Base-by-base conservation (phyloP, 2,113 vertebrate genomes). In the Sula dactylatra region DNA sequence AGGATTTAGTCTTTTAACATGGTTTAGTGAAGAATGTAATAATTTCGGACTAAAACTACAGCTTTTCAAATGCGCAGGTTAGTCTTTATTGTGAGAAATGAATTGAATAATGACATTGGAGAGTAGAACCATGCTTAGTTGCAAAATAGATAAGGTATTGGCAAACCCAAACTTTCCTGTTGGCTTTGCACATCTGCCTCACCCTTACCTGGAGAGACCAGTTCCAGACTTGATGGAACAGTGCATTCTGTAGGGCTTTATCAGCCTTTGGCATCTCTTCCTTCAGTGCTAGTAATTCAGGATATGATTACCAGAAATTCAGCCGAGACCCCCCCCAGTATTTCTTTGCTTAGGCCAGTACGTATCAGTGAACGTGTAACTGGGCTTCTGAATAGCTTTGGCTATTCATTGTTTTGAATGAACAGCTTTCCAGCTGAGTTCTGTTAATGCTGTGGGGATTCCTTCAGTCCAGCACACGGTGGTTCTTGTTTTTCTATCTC, bases 311-410 rank as follows among this genome's bases (percentile, higher is more conserved):
- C 49, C 80, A 88, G 78, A 61, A 62, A 24, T 21, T 21, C 58
- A 38, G 38, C 82, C 31, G 67, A 61, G 58, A 16, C 19, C 61
- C 54, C 49, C 44, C 45, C 45, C 45, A 3, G 8, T 6, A 3
- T 32, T 49, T 25, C 73, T 77, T 56, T 4, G 13, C 49, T 42
- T 29, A 29, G 61, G 31, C 49, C 59, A 11, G 4, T 11, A 29
- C 24, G 7, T 15, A 0, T 38, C 34, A 15, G 47, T 49, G 26
- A 18, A 17, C 0, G 0, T 59, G n/a, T 50, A 44, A 16, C 40
- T 65, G 42, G 50, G 36, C 32, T 74, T 52, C 54, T 67, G 38
- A 32, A 8, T 12, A 17, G 25, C 61, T 59, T 22, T 66, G 45
- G 11, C 59, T 62, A 0, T 13, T 74, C 3, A 0, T 36, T 47